These are phyloP conservation scores for Phaedon cochleariae DNA, from an alignment of 2,888 invertebrate genomes.

Conservation along the genomic window DNA sequence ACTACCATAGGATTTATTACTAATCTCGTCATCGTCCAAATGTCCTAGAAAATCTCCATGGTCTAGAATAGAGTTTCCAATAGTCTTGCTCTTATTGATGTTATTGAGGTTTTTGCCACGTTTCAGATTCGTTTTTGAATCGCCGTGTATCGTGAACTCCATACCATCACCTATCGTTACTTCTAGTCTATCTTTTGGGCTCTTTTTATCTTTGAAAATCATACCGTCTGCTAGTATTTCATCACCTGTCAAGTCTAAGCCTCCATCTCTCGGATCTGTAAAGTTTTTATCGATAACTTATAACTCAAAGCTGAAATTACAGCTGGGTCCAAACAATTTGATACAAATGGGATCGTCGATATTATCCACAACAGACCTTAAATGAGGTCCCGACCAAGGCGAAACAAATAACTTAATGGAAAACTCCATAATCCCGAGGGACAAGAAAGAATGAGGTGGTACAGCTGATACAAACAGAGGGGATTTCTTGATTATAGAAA, in stretches of 20 bases:
- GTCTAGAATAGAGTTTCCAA: slow-evolving; percentile 76
- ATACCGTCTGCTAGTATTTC: slow-evolving; percentile 85
- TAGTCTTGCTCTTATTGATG: slow-evolving; percentile 76
- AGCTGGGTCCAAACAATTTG: too few relatives aligned
- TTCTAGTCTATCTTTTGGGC: slow-evolving; percentile 85
- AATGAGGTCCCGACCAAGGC: too few relatives aligned
- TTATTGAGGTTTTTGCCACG: slow-evolving; percentile 74
- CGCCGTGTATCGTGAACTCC: slow-evolving; percentile 94
- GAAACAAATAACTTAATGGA: neutral
- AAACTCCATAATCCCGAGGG: too few relatives aligned
- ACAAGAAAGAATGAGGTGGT: too few relatives aligned
- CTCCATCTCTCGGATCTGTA: slow-evolving; percentile 70
- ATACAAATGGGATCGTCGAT: too few relatives aligned
- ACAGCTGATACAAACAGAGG: too few relatives aligned
- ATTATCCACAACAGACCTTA: too few relatives aligned
- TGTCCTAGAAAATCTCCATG: slow-evolving; percentile 60
- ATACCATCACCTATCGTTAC: slow-evolving; percentile 92
- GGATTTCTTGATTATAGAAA: too few relatives aligned
- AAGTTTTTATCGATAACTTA: slow-evolving; percentile 37
- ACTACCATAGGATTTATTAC: slow-evolving; percentile 92
- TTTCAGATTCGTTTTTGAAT: slow-evolving; percentile 82
- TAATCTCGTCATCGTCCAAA: slow-evolving; percentile 78
- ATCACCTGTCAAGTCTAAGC: slow-evolving; percentile 63
- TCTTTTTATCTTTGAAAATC: slow-evolving; percentile 86
- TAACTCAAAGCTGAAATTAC: neutral